These are phyloP conservation scores for Euproctis similis DNA, from an alignment of 2,888 invertebrate genomes.

Conservation along the genomic window DNA sequence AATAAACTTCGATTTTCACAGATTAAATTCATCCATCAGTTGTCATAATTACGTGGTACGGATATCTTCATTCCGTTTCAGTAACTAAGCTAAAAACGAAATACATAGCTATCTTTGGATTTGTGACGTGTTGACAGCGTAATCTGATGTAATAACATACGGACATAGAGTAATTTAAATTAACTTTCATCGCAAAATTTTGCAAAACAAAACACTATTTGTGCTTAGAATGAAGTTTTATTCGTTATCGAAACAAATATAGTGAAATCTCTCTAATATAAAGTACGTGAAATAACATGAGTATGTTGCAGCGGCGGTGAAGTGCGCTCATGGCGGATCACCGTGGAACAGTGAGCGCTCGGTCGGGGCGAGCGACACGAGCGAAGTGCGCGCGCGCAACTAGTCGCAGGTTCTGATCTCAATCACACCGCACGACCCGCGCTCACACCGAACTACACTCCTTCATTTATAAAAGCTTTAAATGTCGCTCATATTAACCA, in stretches of 20 bases:
- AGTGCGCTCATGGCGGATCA: slow-evolving; percentile 79
- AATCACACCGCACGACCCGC: background rate
- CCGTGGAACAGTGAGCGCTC: slow-evolving; percentile 55
- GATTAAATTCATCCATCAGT: too few species aligned
- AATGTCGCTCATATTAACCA: slow-evolving; percentile 8
- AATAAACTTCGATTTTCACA: too few species aligned
- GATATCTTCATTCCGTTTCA: too few species aligned
- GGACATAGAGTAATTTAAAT: too few species aligned
- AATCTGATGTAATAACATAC: too few species aligned
- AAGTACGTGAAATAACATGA: slow-evolving; percentile 16
- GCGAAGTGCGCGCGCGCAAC: slow-evolving; percentile 21
- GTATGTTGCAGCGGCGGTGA: slow-evolving; percentile 82
- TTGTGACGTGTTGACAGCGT: too few species aligned
- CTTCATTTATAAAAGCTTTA: slow-evolving; percentile 3
- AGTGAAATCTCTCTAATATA: background rate
- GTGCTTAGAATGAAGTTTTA: too few species aligned
- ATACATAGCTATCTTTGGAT: too few species aligned
- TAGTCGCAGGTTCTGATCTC: background rate
- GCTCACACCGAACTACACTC: slow-evolving; percentile 2
- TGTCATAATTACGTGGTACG: too few species aligned
- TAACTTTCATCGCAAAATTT: too few species aligned
- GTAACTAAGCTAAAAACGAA: too few species aligned
- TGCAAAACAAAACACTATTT: too few species aligned
- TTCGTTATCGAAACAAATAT: background rate
- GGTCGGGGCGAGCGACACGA: slow-evolving; percentile 27